These are phyloP conservation scores for Drosophila neutralis DNA, from an alignment of 2,888 invertebrate genomes.

Conservation along the genomic window DNA sequence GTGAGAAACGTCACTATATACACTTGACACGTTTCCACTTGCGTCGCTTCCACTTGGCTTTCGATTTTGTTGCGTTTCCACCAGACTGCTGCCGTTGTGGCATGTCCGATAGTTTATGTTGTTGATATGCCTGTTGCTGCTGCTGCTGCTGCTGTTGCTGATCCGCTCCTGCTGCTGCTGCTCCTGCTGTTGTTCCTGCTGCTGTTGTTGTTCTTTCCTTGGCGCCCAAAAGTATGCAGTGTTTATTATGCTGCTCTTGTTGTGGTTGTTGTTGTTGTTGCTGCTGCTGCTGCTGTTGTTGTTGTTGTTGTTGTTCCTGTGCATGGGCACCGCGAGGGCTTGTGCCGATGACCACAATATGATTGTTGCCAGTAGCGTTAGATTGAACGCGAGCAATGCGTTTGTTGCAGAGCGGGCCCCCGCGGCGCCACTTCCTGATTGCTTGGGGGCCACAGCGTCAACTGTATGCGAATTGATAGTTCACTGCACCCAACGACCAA, in stretches of 20 bases:
- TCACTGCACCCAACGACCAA: conserved; percentile 58
- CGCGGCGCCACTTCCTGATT: conserved; percentile 85
- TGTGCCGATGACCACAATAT: conserved; percentile 75
- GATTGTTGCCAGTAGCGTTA: conserved; percentile 80
- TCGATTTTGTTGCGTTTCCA: conserved; percentile 41
- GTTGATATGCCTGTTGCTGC: conserved; percentile 22
- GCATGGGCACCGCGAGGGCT: conserved; percentile 84
- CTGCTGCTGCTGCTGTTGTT: conserved; percentile 20
- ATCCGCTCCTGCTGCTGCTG: conserved; percentile 12
- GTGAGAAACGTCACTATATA: conserved; percentile 62
- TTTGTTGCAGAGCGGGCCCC: conserved; percentile 82
- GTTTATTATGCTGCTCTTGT: conserved; percentile 20
- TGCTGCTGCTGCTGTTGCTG: conserved; percentile 16
- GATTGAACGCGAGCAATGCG: conserved; percentile 72
- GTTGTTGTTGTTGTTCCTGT: conserved; percentile 34
- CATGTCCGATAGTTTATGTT: conserved; percentile 58
- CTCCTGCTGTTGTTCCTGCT: conserved; percentile 16
- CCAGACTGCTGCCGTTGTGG: conserved; percentile 44
- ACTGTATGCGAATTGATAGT: conserved; percentile 75
- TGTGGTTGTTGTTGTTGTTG: conserved; percentile 33
- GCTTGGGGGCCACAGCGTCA: conserved; percentile 85
- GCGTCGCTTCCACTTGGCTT: conserved; percentile 76
- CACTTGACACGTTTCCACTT: conserved; percentile 46
- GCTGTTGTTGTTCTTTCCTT: conserved; percentile 2
- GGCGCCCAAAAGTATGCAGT: conserved; percentile 61